Evolutionary conservation across 2,888 invertebrate species (phyloP), one percentile per base, ranked within the genome.

Genomic region (Caenorhabditis angaria): DNA sequence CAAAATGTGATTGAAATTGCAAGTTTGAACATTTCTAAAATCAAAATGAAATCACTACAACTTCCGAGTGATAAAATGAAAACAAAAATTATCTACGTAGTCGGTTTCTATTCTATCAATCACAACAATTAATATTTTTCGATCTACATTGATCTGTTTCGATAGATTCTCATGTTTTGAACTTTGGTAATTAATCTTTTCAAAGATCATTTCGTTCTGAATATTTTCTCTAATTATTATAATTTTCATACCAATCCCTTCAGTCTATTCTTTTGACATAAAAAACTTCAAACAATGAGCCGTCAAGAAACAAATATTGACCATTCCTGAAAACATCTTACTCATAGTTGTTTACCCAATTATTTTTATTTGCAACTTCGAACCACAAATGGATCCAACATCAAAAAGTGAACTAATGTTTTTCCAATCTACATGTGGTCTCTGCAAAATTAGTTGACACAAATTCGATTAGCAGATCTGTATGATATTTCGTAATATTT

Each of bases 31-130:
- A n/a, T n/a, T n/a, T n/a, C n/a, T n/a, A n/a, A n/a, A n/a, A n/a
- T n/a, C n/a, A n/a, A n/a, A n/a, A n/a, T n/a, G n/a, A n/a, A n/a
- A n/a, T n/a, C n/a, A n/a, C n/a, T n/a, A n/a, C n/a, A n/a, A n/a
- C n/a, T n/a, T n/a, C n/a, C n/a, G n/a, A 10, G 18, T 41, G 6
- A 12, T 12, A 14, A 41, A 14, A 41, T 18, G 18, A 41, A 41
- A 41, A 41, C 41, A 41, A 41, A 41, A 41, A 41, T 41, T 41
- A 41, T 41, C 41, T 41, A 41, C 41, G 41, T 41, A 41, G 41
- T 41, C 41, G 41, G 41, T 41, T 41, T 14, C 18, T 41, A 41
- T 41, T 14, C 41, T 41, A 41, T 41, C 14, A 41, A 41, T 14
- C 3, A 6, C 18, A 14, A n/a, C n/a, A n/a, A n/a, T 14, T 14